Evolutionary conservation across 1,140 invertebrate species (phyloP).

Genomic region (Zaprionus kolodkinae): DNA sequence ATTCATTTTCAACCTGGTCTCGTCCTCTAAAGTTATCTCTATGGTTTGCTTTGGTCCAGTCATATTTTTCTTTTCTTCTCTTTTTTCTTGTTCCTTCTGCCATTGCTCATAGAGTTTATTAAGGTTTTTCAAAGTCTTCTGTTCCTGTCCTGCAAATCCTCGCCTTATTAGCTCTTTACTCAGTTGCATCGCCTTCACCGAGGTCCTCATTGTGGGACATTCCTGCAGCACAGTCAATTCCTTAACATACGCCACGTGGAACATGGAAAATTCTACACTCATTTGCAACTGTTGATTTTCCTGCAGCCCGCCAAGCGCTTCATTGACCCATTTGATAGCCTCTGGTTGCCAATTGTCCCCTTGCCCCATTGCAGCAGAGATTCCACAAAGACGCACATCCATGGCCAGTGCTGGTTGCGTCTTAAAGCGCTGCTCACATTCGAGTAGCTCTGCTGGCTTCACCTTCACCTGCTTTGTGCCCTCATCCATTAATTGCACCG

Average conservation of each 20-base stretch:
- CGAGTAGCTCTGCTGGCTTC: constrained; percentile 17
- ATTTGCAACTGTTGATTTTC: constrained; percentile 40
- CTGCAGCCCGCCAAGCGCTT: constrained; percentile 3
- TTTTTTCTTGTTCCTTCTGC: neutral
- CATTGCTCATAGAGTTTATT: neutral
- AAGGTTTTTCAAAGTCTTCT: neutral
- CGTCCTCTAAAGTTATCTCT: neutral
- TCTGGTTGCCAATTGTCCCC: constrained; percentile 10
- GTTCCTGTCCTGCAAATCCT: constrained; percentile 11
- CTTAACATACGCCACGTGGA: constrained; percentile 35
- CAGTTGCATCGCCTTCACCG: constrained; percentile 27
- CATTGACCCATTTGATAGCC: constrained; percentile 25
- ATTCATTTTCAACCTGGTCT: neutral
- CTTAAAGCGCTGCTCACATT: constrained; percentile 32
- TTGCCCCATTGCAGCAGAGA: constrained; percentile 7
- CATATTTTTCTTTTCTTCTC: neutral
- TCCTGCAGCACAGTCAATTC: constrained; percentile 49
- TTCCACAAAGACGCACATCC: constrained; percentile 40
- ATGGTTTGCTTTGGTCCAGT: neutral
- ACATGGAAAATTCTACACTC: constrained; percentile 38
- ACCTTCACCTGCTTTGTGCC: constrained; percentile 38
- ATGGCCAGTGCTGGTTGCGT: constrained; percentile 35
- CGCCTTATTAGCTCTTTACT: constrained; percentile 30
- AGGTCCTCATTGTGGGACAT: constrained; percentile 43
- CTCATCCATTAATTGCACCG: constrained; percentile 57